phyloP scores from a whole-genome alignment of 2,797 vertebrate species.

The Labeo calbasu region DNA sequence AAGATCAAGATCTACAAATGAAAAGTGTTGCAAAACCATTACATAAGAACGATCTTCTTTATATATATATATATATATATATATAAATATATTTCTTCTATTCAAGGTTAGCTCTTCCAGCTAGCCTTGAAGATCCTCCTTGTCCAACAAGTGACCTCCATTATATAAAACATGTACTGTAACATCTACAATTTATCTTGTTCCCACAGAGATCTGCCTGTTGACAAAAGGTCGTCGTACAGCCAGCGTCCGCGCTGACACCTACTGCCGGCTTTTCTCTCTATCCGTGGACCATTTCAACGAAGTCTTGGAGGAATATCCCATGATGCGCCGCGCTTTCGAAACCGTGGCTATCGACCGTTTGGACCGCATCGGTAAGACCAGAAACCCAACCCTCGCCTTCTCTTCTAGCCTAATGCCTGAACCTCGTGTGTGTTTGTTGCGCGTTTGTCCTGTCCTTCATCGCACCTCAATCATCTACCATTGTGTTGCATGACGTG shows the following conservation, averaged over 20 bases:
- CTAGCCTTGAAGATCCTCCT: constrained; percentile 30
- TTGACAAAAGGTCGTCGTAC: constrained; percentile 95
- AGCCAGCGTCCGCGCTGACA: constrained; percentile 95
- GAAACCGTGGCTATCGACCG: constrained; percentile 96
- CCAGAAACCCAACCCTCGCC: constrained; percentile 7
- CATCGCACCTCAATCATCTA: constrained; percentile 75
- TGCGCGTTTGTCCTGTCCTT: constrained; percentile 69
- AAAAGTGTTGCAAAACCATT: too few relatives aligned
- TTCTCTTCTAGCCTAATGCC: constrained; percentile 64
- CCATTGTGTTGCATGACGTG: constrained; percentile 81
- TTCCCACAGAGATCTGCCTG: constrained; percentile 90
- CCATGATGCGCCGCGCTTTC: constrained; percentile 98
- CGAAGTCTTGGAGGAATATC: constrained; percentile 97
- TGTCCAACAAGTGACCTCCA: neutral
- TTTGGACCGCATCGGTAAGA: constrained; percentile 96
- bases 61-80: too few relatives aligned
- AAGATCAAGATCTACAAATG: neutral
- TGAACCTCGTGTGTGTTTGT: constrained; percentile 75
- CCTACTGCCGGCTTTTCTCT: constrained; percentile 96
- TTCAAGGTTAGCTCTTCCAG: neutral
- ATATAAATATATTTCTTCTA: too few relatives aligned
- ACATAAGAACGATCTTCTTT: too few relatives aligned
- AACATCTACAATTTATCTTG: constrained; percentile 19
- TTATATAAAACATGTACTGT: neutral
- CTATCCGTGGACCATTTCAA: constrained; percentile 99